Percentiles rank a stretch among this genome's conserved stretches.
Evolutionary conservation across 2,888 invertebrate species (phyloP).

Genomic region (Plutella xylostella): DNA sequence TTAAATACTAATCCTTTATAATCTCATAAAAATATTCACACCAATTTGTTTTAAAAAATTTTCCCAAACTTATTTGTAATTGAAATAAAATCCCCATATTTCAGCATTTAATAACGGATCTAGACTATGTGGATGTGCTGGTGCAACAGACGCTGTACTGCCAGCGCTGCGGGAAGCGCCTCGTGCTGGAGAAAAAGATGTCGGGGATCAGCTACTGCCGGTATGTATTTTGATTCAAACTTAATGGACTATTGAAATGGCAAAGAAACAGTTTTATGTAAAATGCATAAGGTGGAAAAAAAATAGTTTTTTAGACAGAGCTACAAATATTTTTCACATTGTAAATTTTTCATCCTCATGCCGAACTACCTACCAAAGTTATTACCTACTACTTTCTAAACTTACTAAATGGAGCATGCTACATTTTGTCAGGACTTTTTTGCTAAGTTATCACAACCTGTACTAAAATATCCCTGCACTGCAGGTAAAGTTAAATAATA

Average conservation of each 20-base stretch:
- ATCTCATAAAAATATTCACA: too few species aligned
- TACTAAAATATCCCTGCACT: too few species aligned
- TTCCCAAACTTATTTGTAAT: too few species aligned
- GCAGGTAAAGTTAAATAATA: too few species aligned
- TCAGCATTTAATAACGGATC: conserved; percentile 40
- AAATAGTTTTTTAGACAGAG: too few species aligned
- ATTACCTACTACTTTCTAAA: background rate
- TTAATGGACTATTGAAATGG: background rate
- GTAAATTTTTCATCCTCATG: background rate
- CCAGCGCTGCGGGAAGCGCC: conserved; percentile 36
- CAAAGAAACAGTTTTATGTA: background rate
- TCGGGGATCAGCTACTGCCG: conserved; percentile 45
- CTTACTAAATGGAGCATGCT: too few species aligned
- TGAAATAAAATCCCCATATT: too few species aligned
- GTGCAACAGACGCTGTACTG: conserved; percentile 45
- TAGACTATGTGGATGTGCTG: conserved; percentile 40
- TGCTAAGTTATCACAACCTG: too few species aligned
- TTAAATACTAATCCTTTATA: background rate
- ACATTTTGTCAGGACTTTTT: too few species aligned
- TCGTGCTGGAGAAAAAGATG: conserved; percentile 45
- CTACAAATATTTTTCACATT: too few species aligned
- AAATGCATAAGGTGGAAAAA: background rate
- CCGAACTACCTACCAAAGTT: background rate
- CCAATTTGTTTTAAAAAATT: too few species aligned
- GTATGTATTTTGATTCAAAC: conserved; percentile 30